Evolutionary conservation across 2,888 invertebrate genomes (phyloP).

Genomic region (Stenoptilia bipunctidactyla): DNA sequence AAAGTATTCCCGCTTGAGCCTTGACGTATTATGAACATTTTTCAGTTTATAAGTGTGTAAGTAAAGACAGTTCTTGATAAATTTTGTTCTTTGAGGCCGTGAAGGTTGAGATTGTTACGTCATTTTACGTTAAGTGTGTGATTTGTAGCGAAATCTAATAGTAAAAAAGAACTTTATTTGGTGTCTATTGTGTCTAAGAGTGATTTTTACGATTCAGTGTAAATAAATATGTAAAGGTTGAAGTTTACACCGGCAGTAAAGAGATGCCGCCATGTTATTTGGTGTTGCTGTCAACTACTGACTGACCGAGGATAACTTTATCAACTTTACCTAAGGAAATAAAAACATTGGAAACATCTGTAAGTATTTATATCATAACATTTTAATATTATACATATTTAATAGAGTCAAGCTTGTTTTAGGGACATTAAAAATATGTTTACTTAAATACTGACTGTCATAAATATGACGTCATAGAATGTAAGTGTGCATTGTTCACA

Average conservation of each 20-base stretch:
- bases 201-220: conserved; percentile 27
- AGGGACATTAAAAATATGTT: too few relatives aligned
- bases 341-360: too few relatives aligned
- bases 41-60: not conserved
- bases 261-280: conserved; percentile 70
- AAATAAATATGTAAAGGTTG: conserved; percentile 12
- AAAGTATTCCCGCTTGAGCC: too few relatives aligned
- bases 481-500: conserved; percentile 16
- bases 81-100: conserved; percentile 61
- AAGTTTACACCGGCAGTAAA: conserved; percentile 54
- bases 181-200: not conserved
- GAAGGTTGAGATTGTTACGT: conserved; percentile 72
- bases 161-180: not conserved
- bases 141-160: conserved; percentile 27
- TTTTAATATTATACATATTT: too few relatives aligned
- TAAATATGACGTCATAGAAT: conserved; percentile 62
- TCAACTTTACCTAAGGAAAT: too few relatives aligned
- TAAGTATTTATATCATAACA: too few relatives aligned
- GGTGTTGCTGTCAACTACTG: conserved; percentile 63
- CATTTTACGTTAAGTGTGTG: conserved; percentile 63
- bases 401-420: too few relatives aligned
- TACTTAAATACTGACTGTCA: too few relatives aligned
- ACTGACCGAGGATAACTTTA: conserved; percentile 39
- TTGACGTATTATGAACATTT: not conserved
- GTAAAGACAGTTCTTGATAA: too few relatives aligned